phyloP scores from a whole-genome alignment of 2,888 invertebrate genomes.

The Drosophila meridionalis region DNA sequence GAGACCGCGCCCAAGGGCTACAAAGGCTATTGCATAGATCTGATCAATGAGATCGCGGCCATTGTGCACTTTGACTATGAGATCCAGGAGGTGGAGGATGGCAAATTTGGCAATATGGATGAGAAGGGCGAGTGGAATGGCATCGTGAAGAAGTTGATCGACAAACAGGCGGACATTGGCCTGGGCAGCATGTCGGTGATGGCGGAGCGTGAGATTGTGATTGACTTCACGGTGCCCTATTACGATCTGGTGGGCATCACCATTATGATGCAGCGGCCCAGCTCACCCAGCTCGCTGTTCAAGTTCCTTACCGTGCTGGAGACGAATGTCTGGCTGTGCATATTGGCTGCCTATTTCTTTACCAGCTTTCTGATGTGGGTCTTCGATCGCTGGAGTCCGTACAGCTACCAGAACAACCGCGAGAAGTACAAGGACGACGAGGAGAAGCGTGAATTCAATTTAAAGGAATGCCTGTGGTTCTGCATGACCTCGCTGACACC shows the following conservation, averaged over 20 bases:
- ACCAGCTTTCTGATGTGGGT: slow-evolving; percentile 98
- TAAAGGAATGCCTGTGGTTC: slow-evolving; percentile 99
- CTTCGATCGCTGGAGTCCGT: slow-evolving; percentile 98
- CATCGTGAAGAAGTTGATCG: slow-evolving; percentile 92
- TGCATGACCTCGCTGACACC: slow-evolving; percentile 99
- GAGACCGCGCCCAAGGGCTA: slow-evolving; percentile 88
- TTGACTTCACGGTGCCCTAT: slow-evolving; percentile 99
- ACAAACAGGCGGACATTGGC: slow-evolving; percentile 96
- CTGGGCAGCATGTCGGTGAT: slow-evolving; percentile 97
- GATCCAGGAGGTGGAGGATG: slow-evolving; percentile 92
- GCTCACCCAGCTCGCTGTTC: slow-evolving; percentile 95
- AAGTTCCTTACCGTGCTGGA: slow-evolving; percentile 98
- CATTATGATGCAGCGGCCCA: slow-evolving; percentile 96
- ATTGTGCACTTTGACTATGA: slow-evolving; percentile 96
- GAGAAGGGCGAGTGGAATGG: slow-evolving; percentile 94
- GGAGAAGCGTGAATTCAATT: slow-evolving; percentile 96
- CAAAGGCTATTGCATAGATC: slow-evolving; percentile 97
- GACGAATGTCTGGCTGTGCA: slow-evolving; percentile 98
- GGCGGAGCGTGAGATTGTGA: slow-evolving; percentile 98
- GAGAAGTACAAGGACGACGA: slow-evolving; percentile 97
- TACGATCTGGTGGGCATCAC: slow-evolving; percentile 99
- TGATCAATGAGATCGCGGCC: slow-evolving; percentile 94
- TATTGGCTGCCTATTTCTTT: slow-evolving; percentile 97
- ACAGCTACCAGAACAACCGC: slow-evolving; percentile 97
- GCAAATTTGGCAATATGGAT: slow-evolving; percentile 95